Conservation (phyloP, 1,140 invertebrate species). For the Drosophila rufa region DNA sequence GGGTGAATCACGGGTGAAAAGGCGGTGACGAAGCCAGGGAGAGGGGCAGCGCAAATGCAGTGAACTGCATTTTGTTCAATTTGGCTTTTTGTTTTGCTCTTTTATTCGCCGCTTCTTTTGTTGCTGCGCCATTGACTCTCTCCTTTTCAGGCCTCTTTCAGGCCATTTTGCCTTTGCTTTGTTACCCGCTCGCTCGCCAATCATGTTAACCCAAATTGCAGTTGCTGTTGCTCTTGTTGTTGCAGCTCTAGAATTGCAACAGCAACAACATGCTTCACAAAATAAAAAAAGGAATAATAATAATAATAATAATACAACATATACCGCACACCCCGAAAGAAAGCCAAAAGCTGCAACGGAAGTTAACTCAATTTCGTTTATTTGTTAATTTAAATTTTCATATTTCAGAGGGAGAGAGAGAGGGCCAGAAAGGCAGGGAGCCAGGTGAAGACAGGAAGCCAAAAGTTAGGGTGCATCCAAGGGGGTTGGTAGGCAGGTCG, state of each 20-base stretch:
- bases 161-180: slow-evolving; percentile 36
- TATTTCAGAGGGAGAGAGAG: slow-evolving; percentile 19
- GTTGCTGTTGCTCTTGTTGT: slow-evolving; percentile 57
- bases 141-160: slow-evolving; percentile 49
- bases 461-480: slow-evolving; percentile 14
- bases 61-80: slow-evolving; percentile 66
- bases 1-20: slow-evolving; percentile 11
- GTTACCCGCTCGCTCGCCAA: slow-evolving; percentile 56
- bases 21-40: no score
- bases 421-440: neutral
- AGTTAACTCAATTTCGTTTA: slow-evolving; percentile 55
- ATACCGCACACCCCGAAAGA: slow-evolving; percentile 12
- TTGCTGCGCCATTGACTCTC: slow-evolving; percentile 63
- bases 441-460: slow-evolving; percentile 22
- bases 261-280: slow-evolving; percentile 35
- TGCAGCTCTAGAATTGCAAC: slow-evolving; percentile 66
- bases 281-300: slow-evolving; percentile 1
- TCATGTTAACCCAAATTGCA: slow-evolving; percentile 80
- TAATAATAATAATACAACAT: no score
- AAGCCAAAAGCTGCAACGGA: slow-evolving; percentile 57
- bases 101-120: slow-evolving; percentile 64
- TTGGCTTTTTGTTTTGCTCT: slow-evolving; percentile 70
- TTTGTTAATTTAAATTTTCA: slow-evolving; percentile 66
- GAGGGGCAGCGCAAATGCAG: slow-evolving; percentile 23
- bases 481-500: slow-evolving; percentile 13